These are phyloP conservation scores for Drosophila peninsularis DNA, from an alignment of 2,888 invertebrate genomes.

Conservation along the genomic window DNA sequence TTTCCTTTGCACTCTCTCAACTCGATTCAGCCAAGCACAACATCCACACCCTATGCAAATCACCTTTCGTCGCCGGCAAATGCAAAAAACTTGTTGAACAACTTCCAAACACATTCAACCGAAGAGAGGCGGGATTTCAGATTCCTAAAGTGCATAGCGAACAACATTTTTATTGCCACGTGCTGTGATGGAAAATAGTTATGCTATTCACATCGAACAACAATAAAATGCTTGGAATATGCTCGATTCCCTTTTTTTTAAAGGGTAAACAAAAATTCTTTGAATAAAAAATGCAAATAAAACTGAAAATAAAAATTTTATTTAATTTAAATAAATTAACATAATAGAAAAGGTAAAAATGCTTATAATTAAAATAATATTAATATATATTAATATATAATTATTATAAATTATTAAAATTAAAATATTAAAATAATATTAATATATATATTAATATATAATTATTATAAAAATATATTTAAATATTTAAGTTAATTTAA, in stretches of 20 bases:
- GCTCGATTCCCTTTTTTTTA: background rate
- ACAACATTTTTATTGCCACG: slow-evolving; percentile 6
- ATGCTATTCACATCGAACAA: background rate
- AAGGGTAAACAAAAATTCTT: too few relatives aligned
- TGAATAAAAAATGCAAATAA: too few relatives aligned
- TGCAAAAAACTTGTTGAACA: slow-evolving; percentile 73
- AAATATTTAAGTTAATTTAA: too few relatives aligned
- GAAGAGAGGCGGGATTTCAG: slow-evolving; percentile 18
- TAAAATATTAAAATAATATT: too few relatives aligned
- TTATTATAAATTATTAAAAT: too few relatives aligned
- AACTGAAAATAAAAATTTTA: background rate
- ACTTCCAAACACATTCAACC: slow-evolving; percentile 17
- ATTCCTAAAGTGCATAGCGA: slow-evolving; percentile 47
- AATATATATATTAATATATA: too few relatives aligned
- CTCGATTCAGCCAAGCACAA: slow-evolving; percentile 9
- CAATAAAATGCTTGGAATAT: background rate
- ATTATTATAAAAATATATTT: too few relatives aligned
- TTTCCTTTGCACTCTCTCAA: background rate
- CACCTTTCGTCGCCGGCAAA: slow-evolving; percentile 38
- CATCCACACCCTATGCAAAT: slow-evolving; percentile 15
- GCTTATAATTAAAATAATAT: too few relatives aligned
- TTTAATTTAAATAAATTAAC: background rate
- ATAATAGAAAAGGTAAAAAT: background rate
- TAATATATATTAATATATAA: too few relatives aligned
- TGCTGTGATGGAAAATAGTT: background rate